phyloP scores from a whole-genome alignment of 2,113 vertebrate species.

The Neolamprologus falcicula region DNA sequence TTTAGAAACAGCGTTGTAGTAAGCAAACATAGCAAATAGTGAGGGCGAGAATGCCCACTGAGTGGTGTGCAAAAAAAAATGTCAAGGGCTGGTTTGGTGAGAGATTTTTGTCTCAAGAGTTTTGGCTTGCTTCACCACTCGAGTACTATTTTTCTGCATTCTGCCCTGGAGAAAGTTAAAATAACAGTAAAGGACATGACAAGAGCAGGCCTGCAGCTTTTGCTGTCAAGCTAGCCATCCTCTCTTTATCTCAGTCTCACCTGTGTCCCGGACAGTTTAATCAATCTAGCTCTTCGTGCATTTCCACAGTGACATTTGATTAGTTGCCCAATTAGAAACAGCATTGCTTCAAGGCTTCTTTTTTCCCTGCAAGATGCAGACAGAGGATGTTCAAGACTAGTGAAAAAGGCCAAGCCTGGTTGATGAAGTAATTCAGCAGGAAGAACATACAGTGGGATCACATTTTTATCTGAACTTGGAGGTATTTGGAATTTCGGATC shows the following conservation, averaged over 20 bases:
- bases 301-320: conserved; percentile 78
- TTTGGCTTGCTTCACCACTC: neutral
- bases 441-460: neutral
- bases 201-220: conserved; percentile 33
- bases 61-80: neutral
- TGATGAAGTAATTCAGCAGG: neutral
- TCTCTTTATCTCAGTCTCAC: conserved; percentile 52
- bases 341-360: conserved; percentile 67
- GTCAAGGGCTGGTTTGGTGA: neutral
- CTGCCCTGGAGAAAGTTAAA: neutral
- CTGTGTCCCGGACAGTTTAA: conserved; percentile 66
- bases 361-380: conserved; percentile 1
- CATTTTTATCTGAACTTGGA: neutral
- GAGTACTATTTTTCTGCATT: conserved; percentile 5
- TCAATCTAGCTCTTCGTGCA: conserved; percentile 66
- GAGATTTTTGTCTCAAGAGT: neutral
- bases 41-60: neutral
- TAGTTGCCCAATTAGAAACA: conserved; percentile 79
- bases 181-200: conserved; percentile 35
- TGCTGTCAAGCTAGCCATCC: conserved; percentile 26
- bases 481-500: neutral
- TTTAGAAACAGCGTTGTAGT: neutral
- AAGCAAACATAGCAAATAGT: neutral
- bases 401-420: neutral
- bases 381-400: neutral